Base-by-base conservation (phyloP, 2,888 invertebrate species). In the Schrankia costaestrigalis region DNA sequence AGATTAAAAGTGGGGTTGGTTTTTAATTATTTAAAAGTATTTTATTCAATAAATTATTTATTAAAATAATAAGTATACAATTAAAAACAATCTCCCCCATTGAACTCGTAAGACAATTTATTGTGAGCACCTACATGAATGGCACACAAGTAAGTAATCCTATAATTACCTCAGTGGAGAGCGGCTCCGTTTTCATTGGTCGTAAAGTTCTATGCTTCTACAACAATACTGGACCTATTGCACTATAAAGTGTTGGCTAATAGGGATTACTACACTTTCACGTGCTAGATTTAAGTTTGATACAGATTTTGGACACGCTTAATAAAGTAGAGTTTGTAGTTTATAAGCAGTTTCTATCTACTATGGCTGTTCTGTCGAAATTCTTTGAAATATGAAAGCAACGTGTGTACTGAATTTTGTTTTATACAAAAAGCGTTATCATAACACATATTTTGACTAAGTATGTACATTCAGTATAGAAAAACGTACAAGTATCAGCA, bases 221-320 rank as follows among this genome's bases (percentile, higher is more conserved):
- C 75, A 78, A 70, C 73, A 67, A 64, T 72, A 61, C 58, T 59
- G 69, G 73, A 68, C 78, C 72, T 69, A 77, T 75, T 71, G 76
- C 75, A 75, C 73, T 77, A 78, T 79, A 79, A 80, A 83, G 71
- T 74, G 75, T 68, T 55, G 71, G 76, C 73, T 83, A 82, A 82
- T 82, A 79, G 79, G 78, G 80, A 81, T 82, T 80, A 81, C 76
- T 74, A 73, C 74, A 74, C 71, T 70, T 69, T 64, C 68, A 64
- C 51, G 53, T 48, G 62, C 67, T 71, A 73, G 70, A 73, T 76
- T 76, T 70, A 71, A 71, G 69, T 71, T 65, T 70, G 62, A 61
- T 71, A 64, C 55, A 56, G 47, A 61, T 61, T 58, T 55, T 40
- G 45, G 58, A 51, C 53, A 53, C 35, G 41, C 41, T 52, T 54